Base-by-base conservation (phyloP, 2,888 invertebrate genomes). In the Colletes collaris region DNA sequence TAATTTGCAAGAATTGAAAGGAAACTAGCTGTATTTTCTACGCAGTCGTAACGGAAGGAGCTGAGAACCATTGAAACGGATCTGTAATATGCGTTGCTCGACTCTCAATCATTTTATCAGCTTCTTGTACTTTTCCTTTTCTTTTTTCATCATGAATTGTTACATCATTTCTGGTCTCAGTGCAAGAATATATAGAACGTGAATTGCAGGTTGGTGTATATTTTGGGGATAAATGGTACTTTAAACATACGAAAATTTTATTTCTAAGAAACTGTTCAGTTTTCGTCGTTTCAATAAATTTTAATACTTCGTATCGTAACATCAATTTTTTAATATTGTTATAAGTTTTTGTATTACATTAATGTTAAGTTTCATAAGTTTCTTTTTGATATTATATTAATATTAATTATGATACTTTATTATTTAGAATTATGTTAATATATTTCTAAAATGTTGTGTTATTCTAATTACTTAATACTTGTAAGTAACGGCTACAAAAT, bases 61-160 rank as follows among this genome's bases (percentile, higher is more conserved):
- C 60, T 71, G 74, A 71, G 76, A 74, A 75, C 77, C 72, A 82
- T 82, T 82, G 77, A 82, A 40, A 74, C 81, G 56, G 49, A 58
- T 63, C 8, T 65, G 35, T 52, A 59, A 70, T 50, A 69, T 50
- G 52, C 63, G 35, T 53, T 53, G 40, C 65, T 69, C 74, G 67
- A 16, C 55, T 65, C 27, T 60, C 53, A 44, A 70, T 81, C 76
- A 75, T 67, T 52, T 53, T n/a, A 67, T 37, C 70, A 76, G 66
- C 66, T 75, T 71, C 44, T 70, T 46, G 60, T 55, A 50, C 46
- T 8, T 66, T 66, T 49, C 60, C n/a, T 60, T 74, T 69, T 40
- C 44, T 53, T 67, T 53, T 60, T 19, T 35, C 67, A 73, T 64
- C 52, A 10, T 55, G 49, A 63, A 37, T 79, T 58, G 13, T 58